A percentile compares a stretch with the other conserved stretches of the same genome.
phyloP scores from a whole-genome alignment of 2,797 vertebrate genomes.

The Lindbergichthys nudifrons region DNA sequence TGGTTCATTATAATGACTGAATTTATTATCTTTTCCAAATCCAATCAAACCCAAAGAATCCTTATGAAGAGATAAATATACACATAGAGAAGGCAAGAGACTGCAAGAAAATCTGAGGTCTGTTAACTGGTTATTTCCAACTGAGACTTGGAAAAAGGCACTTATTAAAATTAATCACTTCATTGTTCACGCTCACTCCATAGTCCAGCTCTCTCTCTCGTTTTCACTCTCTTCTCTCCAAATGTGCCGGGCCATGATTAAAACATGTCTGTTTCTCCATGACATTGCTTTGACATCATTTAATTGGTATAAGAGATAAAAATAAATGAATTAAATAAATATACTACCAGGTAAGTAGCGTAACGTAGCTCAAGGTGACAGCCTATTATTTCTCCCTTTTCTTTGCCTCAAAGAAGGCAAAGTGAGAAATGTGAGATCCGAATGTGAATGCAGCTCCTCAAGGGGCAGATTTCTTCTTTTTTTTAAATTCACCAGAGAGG shows the following conservation, averaged over 20 bases:
- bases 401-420: slow-evolving; percentile 76
- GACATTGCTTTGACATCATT: slow-evolving; percentile 85
- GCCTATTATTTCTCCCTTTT: slow-evolving; percentile 81
- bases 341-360: slow-evolving; percentile 82
- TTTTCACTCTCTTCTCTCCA: slow-evolving; percentile 69
- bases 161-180: slow-evolving; percentile 86
- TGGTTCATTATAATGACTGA: slow-evolving; percentile 67
- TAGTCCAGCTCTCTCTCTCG: slow-evolving; percentile 68
- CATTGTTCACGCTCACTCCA: slow-evolving; percentile 81
- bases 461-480: slow-evolving; percentile 58
- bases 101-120: slow-evolving; percentile 82
- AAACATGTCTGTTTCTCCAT: slow-evolving; percentile 83
- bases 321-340: slow-evolving; percentile 85
- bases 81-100: slow-evolving; percentile 75
- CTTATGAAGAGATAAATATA: slow-evolving; percentile 87
- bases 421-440: slow-evolving; percentile 75
- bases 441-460: slow-evolving; percentile 68
- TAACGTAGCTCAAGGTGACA: slow-evolving; percentile 82
- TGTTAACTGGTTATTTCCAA: slow-evolving; percentile 85
- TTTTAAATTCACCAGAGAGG: slow-evolving; percentile 35
- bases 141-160: slow-evolving; percentile 72
- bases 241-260: slow-evolving; percentile 80
- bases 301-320: slow-evolving; percentile 85
- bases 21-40: slow-evolving; percentile 86
- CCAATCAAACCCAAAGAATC: slow-evolving; percentile 83